Evolutionary conservation across 2,113 vertebrate genomes (phyloP), one percentile per base, ranked within the genome.

Genomic region (Malurus cyaneus): DNA sequence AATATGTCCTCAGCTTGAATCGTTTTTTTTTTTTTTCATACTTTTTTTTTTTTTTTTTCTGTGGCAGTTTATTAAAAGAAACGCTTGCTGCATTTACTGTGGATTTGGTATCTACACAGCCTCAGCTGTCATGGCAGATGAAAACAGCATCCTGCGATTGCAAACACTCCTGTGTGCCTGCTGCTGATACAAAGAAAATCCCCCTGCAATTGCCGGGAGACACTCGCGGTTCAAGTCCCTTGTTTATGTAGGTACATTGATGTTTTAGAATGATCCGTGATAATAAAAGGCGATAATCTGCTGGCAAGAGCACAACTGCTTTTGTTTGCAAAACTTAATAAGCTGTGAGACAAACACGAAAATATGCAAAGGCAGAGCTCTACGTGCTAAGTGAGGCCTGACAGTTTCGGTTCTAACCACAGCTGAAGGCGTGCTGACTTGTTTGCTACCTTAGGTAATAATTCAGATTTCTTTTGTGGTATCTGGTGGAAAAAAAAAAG

Each of bases 31-130:
- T 96, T 66, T 82, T 96, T 96, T 94, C 95, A 90, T 95, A 83
- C 85, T 96, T 96, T 66, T 82, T 96, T 96, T 94, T 95, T 89
- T 95, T 82, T 83, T 96, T 96, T 66, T 89, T 65, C 96, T 19
- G 91, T 98, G 98, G 96, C 98, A 98, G 97, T 98, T 98, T 98
- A 98, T 99, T 98, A 98, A 98, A 98, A 98, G 96, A 91, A 98
- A 97, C 89, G 96, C 97, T 98, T 97, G 97, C 97, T 97, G 70
- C 89, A 81, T 92, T 97, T 97, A 93, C 96, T 90, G 41, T 91
- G 93, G 96, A 25, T 98, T 98, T 98, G 98, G 97, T 98, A 97
- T 96, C 94, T 95, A 93, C 96, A 98, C 97, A 96, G 94, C 95
- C 96, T 96, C 95, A 80, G 96, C 98, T 99, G 98, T 98, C 98